A percentile compares a stretch with the other conserved stretches of the same genome.
Evolutionary conservation across 2,888 invertebrate species (phyloP).

Genomic region (Microctonus brassicae): DNA sequence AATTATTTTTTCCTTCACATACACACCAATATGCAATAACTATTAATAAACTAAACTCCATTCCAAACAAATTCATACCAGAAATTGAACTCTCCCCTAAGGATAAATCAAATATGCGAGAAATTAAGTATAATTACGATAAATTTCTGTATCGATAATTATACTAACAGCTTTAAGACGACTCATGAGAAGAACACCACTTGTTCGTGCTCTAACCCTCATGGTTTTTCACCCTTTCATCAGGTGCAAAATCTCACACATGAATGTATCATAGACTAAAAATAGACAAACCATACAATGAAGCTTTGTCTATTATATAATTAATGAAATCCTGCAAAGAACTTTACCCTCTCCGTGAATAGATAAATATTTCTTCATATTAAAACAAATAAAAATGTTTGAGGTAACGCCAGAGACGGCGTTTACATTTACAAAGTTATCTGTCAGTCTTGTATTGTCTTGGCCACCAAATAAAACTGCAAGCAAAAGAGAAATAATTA

Average conservation of each 20-base stretch:
- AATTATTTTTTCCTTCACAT: too few relatives aligned
- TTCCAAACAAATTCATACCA: too few relatives aligned
- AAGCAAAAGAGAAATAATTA: background rate
- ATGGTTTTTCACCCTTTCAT: background rate
- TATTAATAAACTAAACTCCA: too few relatives aligned
- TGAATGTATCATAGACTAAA: background rate
- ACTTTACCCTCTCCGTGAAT: background rate
- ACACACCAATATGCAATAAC: too few relatives aligned
- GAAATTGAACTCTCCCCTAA: too few relatives aligned
- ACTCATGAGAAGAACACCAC: background rate
- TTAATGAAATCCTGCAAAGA: too few relatives aligned
- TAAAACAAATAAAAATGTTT: background rate
- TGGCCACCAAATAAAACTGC: constrained; percentile 33
- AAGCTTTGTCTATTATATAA: too few relatives aligned
- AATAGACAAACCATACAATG: background rate
- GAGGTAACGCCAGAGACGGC: constrained; percentile 25
- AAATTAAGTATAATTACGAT: background rate
- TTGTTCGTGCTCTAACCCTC: background rate
- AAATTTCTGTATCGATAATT: background rate
- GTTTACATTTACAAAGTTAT: constrained; percentile 26
- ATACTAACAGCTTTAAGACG: background rate
- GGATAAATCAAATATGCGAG: too few relatives aligned
- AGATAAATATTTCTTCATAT: background rate
- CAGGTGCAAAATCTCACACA: background rate
- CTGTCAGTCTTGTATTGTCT: constrained; percentile 11